These are phyloP conservation scores for Cryptus viduatorius DNA, from an alignment of 2,888 invertebrate genomes.

Conservation along the genomic window DNA sequence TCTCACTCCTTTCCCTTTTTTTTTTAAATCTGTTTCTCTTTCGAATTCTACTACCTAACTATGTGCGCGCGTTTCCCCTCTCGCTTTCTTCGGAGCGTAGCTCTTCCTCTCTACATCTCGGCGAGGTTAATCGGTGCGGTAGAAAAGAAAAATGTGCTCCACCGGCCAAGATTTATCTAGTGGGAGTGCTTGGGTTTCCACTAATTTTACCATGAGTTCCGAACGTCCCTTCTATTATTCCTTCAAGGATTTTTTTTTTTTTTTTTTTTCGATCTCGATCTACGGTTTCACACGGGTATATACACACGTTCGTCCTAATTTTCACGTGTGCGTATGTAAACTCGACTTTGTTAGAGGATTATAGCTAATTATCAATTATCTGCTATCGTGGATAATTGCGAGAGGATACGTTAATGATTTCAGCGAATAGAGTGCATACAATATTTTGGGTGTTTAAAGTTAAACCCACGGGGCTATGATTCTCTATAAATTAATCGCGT, in stretches of 20 bases:
- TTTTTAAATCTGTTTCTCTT: slow-evolving; percentile 48
- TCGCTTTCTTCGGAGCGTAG: slow-evolving; percentile 16
- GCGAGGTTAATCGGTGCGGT: slow-evolving; percentile 35
- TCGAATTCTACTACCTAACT: slow-evolving; percentile 22
- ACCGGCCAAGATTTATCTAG: slow-evolving; percentile 70
- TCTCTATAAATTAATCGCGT: slow-evolving; percentile 39
- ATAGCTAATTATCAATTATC: slow-evolving; percentile 15
- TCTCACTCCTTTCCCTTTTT: slow-evolving; percentile 59
- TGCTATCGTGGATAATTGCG: slow-evolving; percentile 3
- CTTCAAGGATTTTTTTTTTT: background rate
- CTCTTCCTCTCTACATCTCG: background rate
- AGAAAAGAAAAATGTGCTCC: slow-evolving; percentile 68
- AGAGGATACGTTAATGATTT: slow-evolving; percentile 10
- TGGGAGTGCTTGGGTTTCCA: slow-evolving; percentile 64
- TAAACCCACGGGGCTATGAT: background rate
- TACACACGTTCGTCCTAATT: background rate
- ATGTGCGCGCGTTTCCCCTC: slow-evolving; percentile 19
- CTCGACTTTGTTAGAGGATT: background rate
- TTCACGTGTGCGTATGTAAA: background rate
- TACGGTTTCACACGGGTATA: background rate
- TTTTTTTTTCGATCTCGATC: background rate
- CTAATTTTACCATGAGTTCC: slow-evolving; percentile 68
- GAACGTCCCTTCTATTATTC: slow-evolving; percentile 2
- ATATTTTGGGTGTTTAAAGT: slow-evolving; percentile 4
- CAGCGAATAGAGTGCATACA: slow-evolving; percentile 5